Evolutionary conservation across 2,113 vertebrate genomes (phyloP), one percentile per base, ranked within the genome.

Genomic region (Eptesicus fuscus): DNA sequence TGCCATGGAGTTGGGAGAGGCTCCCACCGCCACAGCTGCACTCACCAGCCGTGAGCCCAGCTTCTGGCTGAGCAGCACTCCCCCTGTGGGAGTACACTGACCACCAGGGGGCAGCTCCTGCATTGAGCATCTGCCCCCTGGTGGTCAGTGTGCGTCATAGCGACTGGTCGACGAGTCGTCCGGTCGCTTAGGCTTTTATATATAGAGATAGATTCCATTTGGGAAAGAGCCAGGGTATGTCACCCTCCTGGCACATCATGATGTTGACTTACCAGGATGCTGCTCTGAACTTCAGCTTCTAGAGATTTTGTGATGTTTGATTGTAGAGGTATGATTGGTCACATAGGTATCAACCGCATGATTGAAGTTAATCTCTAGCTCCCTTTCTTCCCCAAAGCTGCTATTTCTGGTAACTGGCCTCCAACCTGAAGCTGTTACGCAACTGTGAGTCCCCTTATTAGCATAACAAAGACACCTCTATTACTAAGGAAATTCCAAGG

Each of bases 251-350:
- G 69, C 30, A 77, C 28, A 63, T 69, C 13, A 23, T 0, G 88
- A 30, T 84, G 22, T 70, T 92, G 80, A 70, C 51, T 51, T 44
- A 23, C 20, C 6, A 71, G 37, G 51, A 90, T 56, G 14, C 76
- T 84, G 4, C 35, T 76, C 30, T 5, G 35, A 91, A 35, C 59
- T 94, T 91, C 8, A 0, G 1, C 71, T 22, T 93, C 84, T 4
- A 83, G n/a, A 85, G 51, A 44, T 80, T 86, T 91, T 95, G 23
- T 37, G 65, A 49, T 30, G 3, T 90, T 96, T 88, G 12, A 71
- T 70, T 74, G 59, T 14, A 14, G 71, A 92, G 11, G 17, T 74
- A 35, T 25, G 42, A 61, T 88, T 90, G 37, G 14, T 82, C 35
- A 30, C 35, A 17, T 32, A 61, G 53, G 16, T 82, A 23, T 94